These are phyloP conservation scores for Scomber scombrus DNA, from an alignment of 2,113 vertebrate species.

Conservation along the genomic window DNA sequence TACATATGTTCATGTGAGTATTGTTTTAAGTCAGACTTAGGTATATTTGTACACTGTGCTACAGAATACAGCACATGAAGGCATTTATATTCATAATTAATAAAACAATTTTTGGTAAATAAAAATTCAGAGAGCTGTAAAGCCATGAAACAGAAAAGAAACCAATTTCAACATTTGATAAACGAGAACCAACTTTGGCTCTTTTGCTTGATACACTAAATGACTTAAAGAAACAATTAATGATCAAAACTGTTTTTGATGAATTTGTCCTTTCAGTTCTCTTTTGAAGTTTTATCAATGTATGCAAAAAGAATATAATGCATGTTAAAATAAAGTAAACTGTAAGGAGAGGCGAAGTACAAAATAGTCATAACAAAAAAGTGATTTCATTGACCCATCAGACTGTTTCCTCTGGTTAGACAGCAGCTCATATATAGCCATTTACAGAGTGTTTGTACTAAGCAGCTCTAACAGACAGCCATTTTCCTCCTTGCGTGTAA, in stretches of 20 bases:
- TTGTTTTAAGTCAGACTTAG: too few species aligned
- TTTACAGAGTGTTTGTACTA: slow-evolving; percentile 64
- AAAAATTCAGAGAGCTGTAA: too few species aligned
- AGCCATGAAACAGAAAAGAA: neutral
- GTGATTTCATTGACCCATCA: slow-evolving; percentile 38
- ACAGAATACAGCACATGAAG: too few species aligned
- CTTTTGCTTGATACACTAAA: neutral
- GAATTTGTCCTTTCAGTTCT: neutral
- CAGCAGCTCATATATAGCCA: slow-evolving; percentile 44
- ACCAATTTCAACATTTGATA: neutral
- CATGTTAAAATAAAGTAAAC: too few species aligned
- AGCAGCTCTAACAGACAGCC: slow-evolving; percentile 64
- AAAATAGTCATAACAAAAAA: slow-evolving; percentile 17
- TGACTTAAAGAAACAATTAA: neutral
- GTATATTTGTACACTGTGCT: too few species aligned
- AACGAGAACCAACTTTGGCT: neutral
- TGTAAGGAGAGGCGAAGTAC: neutral
- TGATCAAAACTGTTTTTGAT: neutral
- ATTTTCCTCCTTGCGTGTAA: slow-evolving; percentile 72
- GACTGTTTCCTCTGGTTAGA: slow-evolving; percentile 39
- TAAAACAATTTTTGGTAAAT: too few species aligned
- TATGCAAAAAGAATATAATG: neutral
- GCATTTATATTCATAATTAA: too few species aligned
- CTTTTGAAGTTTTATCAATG: neutral
- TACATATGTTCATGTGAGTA: too few species aligned